These are phyloP conservation scores for Hylaeus anthracinus DNA, from an alignment of 1,140 invertebrate genomes.

Conservation along the genomic window DNA sequence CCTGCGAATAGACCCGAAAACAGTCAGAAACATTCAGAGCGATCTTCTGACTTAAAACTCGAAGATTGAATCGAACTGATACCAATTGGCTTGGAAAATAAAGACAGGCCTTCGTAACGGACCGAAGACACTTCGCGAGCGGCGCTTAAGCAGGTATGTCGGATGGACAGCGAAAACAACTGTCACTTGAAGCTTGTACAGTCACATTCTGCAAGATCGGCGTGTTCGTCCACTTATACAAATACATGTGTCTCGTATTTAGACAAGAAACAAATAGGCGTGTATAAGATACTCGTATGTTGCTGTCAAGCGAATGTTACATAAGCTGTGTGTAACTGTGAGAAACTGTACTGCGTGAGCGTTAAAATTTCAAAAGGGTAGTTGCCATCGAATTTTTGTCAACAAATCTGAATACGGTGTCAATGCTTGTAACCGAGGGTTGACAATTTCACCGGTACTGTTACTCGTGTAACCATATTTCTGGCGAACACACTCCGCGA, in stretches of 20 bases:
- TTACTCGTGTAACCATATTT: not conserved
- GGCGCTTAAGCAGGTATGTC: slow-evolving; percentile 48
- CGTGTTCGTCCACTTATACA: slow-evolving; percentile 66
- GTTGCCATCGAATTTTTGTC: not conserved
- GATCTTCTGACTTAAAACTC: too few species aligned
- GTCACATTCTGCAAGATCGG: slow-evolving; percentile 77
- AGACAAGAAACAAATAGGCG: slow-evolving; percentile 32
- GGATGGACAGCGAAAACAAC: slow-evolving; percentile 64
- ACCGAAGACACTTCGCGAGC: slow-evolving; percentile 37
- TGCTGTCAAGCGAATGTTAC: slow-evolving; percentile 65
- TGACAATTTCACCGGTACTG: not conserved
- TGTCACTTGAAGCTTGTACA: slow-evolving; percentile 75
- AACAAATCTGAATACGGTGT: not conserved
- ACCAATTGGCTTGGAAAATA: not conserved
- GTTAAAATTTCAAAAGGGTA: slow-evolving; percentile 1
- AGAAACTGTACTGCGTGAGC: slow-evolving; percentile 14
- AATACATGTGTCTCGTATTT: slow-evolving; percentile 54
- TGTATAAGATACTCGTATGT: slow-evolving; percentile 62
- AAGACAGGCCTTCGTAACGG: not conserved
- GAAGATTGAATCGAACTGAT: not conserved
- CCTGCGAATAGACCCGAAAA: too few species aligned
- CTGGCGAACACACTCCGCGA: too few species aligned
- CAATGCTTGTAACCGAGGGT: not conserved
- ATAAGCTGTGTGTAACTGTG: slow-evolving; percentile 65
- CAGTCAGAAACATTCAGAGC: too few species aligned